Evolutionary conservation across 2,888 invertebrate species (phyloP).

Genomic region (Dasypolia templi): DNA sequence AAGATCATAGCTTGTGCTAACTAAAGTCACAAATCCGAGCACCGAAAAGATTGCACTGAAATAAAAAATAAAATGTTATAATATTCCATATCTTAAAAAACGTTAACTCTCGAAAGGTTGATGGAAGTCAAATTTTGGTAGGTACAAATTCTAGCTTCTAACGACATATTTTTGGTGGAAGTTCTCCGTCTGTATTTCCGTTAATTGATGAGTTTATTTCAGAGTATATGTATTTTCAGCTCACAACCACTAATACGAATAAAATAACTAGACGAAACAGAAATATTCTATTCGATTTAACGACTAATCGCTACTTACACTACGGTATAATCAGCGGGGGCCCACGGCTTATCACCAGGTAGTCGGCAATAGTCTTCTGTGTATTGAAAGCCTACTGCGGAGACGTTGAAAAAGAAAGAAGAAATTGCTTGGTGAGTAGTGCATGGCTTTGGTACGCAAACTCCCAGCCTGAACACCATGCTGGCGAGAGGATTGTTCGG

Average conservation of each 20-base stretch:
- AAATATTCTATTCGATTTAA: conserved; percentile 7
- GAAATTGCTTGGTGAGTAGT: conserved; percentile 50
- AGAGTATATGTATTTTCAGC: not conserved
- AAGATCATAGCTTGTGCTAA: conserved; percentile 76
- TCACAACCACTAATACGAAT: not conserved
- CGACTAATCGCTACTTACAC: conserved; percentile 35
- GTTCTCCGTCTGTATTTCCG: not conserved
- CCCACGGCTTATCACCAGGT: conserved; percentile 50
- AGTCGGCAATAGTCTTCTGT: conserved; percentile 50
- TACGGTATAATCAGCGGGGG: conserved; percentile 43
- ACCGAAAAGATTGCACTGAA: conserved; percentile 51
- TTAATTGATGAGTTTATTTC: not conserved
- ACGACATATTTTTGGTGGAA: not conserved
- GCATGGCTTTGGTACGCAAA: conserved; percentile 55
- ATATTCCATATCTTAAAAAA: not conserved
- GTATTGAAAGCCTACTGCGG: conserved; percentile 42
- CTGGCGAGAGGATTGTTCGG: conserved; percentile 33
- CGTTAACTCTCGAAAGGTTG: not conserved
- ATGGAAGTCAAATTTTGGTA: not conserved
- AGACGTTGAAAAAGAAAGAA: conserved; percentile 52
- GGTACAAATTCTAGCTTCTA: not conserved
- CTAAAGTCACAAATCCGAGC: conserved; percentile 69
- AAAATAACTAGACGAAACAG: not conserved
- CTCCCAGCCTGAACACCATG: conserved; percentile 42
- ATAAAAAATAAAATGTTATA: conserved; percentile 16